phyloP scores from a whole-genome alignment of 2,797 vertebrate species.

The Propithecus deckenii region DNA sequence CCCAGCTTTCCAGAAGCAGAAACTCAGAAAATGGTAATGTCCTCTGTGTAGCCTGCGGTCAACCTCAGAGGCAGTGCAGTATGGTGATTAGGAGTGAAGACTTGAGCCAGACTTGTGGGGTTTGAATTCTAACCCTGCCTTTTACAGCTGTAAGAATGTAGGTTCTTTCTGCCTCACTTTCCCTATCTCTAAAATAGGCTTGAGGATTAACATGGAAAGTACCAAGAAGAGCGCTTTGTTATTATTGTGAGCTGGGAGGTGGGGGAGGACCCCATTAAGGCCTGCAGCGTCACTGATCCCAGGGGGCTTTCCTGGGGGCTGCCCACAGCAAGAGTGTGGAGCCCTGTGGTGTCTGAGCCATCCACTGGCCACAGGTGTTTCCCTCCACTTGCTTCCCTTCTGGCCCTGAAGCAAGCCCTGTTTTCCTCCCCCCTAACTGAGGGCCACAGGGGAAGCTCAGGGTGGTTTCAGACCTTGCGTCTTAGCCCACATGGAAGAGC shows the following conservation, averaged over 20 bases:
- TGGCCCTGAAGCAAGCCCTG: neutral
- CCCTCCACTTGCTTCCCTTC: neutral
- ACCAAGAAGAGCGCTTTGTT: neutral
- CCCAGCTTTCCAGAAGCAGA: constrained; percentile 18
- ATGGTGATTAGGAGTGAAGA: neutral
- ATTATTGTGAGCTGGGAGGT: neutral
- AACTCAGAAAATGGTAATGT: neutral
- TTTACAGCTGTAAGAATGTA: neutral
- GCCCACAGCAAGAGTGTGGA: neutral
- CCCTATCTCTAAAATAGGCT: neutral
- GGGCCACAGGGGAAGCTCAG: neutral
- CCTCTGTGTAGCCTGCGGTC: neutral
- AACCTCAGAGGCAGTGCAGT: neutral
- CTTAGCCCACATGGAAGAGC: neutral
- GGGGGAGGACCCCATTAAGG: neutral
- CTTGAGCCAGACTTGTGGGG: neutral
- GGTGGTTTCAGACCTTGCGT: neutral
- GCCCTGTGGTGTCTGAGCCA: neutral
- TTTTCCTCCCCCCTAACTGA: neutral
- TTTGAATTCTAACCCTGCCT: neutral
- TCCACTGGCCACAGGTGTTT: neutral
- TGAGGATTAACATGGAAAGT: neutral
- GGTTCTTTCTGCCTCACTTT: neutral
- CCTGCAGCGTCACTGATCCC: neutral
- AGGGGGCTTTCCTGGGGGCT: neutral